Evolutionary conservation across 2,113 vertebrate species (phyloP), one percentile per base, ranked within the genome.

Genomic region (Ophiodon elongatus): DNA sequence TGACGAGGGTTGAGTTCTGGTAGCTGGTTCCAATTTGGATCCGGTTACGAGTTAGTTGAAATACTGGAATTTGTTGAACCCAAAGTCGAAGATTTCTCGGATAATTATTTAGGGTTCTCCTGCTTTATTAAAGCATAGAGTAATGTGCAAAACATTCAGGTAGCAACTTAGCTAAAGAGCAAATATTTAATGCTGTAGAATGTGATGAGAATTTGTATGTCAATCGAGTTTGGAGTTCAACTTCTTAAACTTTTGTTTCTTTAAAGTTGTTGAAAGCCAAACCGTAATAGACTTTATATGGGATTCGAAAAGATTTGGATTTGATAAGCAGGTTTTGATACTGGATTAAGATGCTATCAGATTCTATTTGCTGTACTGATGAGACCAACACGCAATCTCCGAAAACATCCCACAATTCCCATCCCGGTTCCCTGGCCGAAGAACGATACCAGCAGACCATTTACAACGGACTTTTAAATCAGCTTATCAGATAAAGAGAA

Each of bases 401-500:
- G 10, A 43, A 71, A 41, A 60, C 45, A 64, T 41, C 15, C 23
- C 6, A 0, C 7, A 11, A 57, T 13, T 62, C 45, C 8, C n/a
- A 64, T 3, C 41, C 25, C 39, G 39, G 19, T 10, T 73, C 73
- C 56, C 9, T 0, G 4, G 27, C 1, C 1, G 3, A 4, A 56
- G 27, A 78, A 76, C 59, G 31, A 39, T 8, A 21, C 52, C n/a
- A 63, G 50, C 6, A 43, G 59, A 50, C 19, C 57, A 73, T 65
- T 68, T 64, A 19, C 13, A 39, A 37, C n/a, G 6, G 17, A 54
- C 63, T 78, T 85, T 67, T 68, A 86, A 45, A 81, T 50, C 63
- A 80, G 56, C 35, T 84, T 54, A 80, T 29, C 64, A 56, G 66
- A 81, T 72, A 54, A 68, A 47, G 25, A 39, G 17, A 15, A 35